Evolutionary conservation across 2,113 vertebrate species (phyloP).

Genomic region (Eurypyga helias): DNA sequence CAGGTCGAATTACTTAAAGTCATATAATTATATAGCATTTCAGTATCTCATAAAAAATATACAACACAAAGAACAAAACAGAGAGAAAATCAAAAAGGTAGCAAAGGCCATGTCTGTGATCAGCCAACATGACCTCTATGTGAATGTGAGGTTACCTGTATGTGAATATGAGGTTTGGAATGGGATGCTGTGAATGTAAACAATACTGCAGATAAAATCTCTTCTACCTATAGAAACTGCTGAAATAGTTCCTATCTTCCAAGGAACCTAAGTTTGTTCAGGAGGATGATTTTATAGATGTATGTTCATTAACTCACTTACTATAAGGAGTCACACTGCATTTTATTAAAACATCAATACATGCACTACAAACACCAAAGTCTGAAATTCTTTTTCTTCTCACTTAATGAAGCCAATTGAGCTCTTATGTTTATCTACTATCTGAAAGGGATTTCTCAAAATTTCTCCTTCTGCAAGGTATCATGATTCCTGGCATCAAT

Average conservation of each 20-base stretch:
- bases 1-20: not conserved
- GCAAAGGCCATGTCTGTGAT: not conserved
- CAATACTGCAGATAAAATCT: not conserved
- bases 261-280: not conserved
- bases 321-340: not conserved
- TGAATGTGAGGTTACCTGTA: not conserved
- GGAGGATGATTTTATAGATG: not conserved
- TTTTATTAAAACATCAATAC: not conserved
- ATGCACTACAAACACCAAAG: not conserved
- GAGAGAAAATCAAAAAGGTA: not conserved
- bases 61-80: not conserved
- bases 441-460: not conserved
- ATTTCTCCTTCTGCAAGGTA: not conserved
- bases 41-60: not conserved
- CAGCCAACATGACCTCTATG: fast-evolving
- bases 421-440: not conserved
- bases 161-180: not conserved
- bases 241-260: not conserved
- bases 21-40: not conserved
- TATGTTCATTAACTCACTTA: not conserved
- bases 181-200: not conserved
- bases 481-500: not conserved
- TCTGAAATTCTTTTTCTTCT: not conserved
- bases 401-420: not conserved
- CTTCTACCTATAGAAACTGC: not conserved